Base-by-base conservation (phyloP, 2,888 invertebrate species). In the Drepanosiphum platanoidis region DNA sequence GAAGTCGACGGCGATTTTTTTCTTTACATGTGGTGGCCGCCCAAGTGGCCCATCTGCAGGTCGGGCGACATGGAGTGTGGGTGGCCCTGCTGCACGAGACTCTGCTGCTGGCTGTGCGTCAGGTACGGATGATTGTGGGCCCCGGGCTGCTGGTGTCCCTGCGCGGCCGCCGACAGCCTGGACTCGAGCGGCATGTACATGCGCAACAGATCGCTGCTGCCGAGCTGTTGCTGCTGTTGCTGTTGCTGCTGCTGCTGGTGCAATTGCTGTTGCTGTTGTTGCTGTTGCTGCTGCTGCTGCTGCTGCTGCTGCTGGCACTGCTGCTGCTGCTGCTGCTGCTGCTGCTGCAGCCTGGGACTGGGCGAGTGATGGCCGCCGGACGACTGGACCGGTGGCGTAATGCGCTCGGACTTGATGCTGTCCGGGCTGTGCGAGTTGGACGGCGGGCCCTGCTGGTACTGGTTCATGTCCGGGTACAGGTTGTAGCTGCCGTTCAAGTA, bases 341-440 rank as follows among this genome's bases (percentile, higher is more conserved):
- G 87, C 81, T 86, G 86, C 46, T 83, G 86, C 79, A 83, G 86
- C 86, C 87, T 34, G 86, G 79, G 66, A 89, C 88, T 88, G 87
- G 3, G 90, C 91, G 89, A 88, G 90, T 88, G 90, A 91, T 91
- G 92, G 89, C 89, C 91, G 87, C 89, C 90, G 89, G 90, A 90
- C 91, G 92, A 90, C 91, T 87, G 88, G 84, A 87, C 92, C 93
- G 78, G 96, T 95, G 84, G 84, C 83, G 95, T 95, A 88, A 95
- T 95, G 46, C 96, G 95, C 90, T 96, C 96, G 81, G 96, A 96
- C 90, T 96, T 96, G 89, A 96, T 95, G 89, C 95, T 95, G 79
- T 86, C 80, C 72, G 96, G 96, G 89, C 95, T 95, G 90, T 96
- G 95, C 2, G 93, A 93, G 52, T 75, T 95, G 90, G 95, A 95